These are phyloP conservation scores for Austrofundulus limnaeus DNA, from an alignment of 2,113 vertebrate genomes.

Conservation along the genomic window DNA sequence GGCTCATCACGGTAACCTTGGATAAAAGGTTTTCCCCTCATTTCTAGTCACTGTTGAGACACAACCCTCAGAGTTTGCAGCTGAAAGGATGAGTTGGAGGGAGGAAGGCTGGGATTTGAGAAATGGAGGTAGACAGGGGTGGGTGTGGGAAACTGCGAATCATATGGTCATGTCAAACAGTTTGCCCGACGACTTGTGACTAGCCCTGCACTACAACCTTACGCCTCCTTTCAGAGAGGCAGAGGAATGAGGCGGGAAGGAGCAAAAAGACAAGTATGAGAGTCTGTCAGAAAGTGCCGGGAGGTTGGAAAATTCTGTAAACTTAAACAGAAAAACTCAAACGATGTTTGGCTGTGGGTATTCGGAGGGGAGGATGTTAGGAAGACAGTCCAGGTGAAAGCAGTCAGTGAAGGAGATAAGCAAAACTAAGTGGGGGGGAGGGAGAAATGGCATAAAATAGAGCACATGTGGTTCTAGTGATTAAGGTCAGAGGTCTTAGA, in stretches of 20 bases:
- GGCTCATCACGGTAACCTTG: not conserved
- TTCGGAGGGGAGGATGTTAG: slow-evolving; percentile 17
- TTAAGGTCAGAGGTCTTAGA: slow-evolving; percentile 29
- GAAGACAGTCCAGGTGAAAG: slow-evolving; percentile 17
- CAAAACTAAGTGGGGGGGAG: not conserved
- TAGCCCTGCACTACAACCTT: slow-evolving; percentile 48
- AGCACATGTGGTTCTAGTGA: slow-evolving; percentile 41
- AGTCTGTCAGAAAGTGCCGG: slow-evolving; percentile 69
- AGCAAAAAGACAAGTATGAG: slow-evolving; percentile 53
- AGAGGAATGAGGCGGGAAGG: slow-evolving; percentile 58
- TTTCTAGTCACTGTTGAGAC: slow-evolving; percentile 7
- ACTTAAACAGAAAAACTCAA: slow-evolving; percentile 60
- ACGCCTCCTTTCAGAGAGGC: slow-evolving; percentile 42
- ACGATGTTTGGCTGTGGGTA: slow-evolving; percentile 39
- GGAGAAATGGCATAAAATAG: slow-evolving; percentile 5
- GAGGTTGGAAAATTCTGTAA: slow-evolving; percentile 77
- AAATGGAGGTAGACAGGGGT: slow-evolving; percentile 20
- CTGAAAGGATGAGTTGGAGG: not conserved
- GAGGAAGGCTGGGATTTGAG: not conserved
- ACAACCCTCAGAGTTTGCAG: slow-evolving; percentile 4
- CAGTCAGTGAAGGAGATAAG: slow-evolving; percentile 16
- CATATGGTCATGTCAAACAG: slow-evolving; percentile 53
- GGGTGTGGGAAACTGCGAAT: slow-evolving; percentile 43
- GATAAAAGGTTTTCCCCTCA: not conserved
- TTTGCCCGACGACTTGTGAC: slow-evolving; percentile 52